A percentile compares a stretch with the other conserved stretches of the same genome.
Conservation (phyloP, 1,140 invertebrate species). For the Mylabris phalerata region DNA sequence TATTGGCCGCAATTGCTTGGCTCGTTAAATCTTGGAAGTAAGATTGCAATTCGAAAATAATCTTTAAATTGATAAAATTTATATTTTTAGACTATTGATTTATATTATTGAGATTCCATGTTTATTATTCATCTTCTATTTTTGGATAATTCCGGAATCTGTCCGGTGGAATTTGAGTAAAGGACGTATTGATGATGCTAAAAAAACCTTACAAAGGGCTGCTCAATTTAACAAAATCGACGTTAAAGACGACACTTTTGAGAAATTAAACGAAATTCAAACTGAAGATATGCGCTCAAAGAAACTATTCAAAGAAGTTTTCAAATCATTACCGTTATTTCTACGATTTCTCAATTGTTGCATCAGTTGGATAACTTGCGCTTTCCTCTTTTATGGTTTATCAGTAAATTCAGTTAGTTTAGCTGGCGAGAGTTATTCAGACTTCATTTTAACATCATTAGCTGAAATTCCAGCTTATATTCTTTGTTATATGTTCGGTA, state of each 20-base stretch:
- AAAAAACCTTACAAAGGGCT: slow-evolving; percentile 35
- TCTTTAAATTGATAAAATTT: slow-evolving; percentile 32
- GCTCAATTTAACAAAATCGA: slow-evolving; percentile 53
- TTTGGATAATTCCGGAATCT: slow-evolving; percentile 46
- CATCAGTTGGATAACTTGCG: slow-evolving; percentile 62
- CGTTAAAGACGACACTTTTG: slow-evolving; percentile 49
- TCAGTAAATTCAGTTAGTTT: slow-evolving; percentile 71
- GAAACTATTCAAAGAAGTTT: slow-evolving; percentile 45
- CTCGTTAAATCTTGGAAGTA: slow-evolving; percentile 58
- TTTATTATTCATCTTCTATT: slow-evolving; percentile 31
- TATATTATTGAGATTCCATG: slow-evolving; percentile 30
- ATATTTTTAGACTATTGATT: slow-evolving; percentile 44
- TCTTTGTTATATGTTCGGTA: slow-evolving; percentile 55
- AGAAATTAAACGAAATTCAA: slow-evolving; percentile 26
- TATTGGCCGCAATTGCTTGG: slow-evolving; percentile 66
- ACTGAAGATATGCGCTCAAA: neutral
- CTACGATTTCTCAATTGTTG: slow-evolving; percentile 56
- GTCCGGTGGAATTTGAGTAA: slow-evolving; percentile 47
- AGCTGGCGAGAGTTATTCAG: slow-evolving; percentile 61
- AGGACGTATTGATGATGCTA: slow-evolving; percentile 47
- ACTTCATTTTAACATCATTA: slow-evolving; percentile 62
- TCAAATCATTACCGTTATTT: slow-evolving; percentile 51
- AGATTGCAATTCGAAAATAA: neutral
- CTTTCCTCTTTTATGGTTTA: slow-evolving; percentile 75
- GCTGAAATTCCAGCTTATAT: slow-evolving; percentile 68